These are phyloP conservation scores for human DNA, from an alignment of 2,113 vertebrate species.

Conservation along the genomic window GRCh38 chrX:96655001-96655500, in stretches of 20 bases:
- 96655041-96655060: background rate
- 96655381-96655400: too few species aligned
- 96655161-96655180: background rate
- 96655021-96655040: background rate
- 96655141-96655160: background rate
- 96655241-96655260: background rate
- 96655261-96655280: background rate
- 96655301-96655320: too few species aligned
- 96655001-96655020: background rate
- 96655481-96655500: too few species aligned
- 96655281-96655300: too few species aligned
- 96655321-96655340: too few species aligned
- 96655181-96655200: background rate
- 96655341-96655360: too few species aligned
- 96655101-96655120: background rate
- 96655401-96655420: too few species aligned
- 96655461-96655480: too few species aligned
- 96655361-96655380: too few species aligned
- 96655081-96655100: background rate
- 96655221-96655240: background rate
- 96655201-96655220: background rate
- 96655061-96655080: background rate
- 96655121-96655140: background rate
- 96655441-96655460: too few species aligned
- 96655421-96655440: too few species aligned